phyloP scores from a whole-genome alignment of 2,888 invertebrate genomes.

The Agrilus biguttatus region DNA sequence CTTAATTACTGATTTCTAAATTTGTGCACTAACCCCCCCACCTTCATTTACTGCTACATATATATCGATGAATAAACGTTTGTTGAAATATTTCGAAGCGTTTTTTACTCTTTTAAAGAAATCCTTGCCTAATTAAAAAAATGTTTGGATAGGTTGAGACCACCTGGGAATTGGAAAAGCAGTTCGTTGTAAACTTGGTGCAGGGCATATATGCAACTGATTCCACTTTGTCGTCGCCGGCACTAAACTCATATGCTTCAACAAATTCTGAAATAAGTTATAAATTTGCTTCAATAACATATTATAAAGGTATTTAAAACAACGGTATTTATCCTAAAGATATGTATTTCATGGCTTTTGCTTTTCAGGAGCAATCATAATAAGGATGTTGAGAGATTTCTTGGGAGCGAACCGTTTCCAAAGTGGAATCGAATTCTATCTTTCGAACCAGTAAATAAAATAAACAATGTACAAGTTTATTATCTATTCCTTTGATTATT shows the following conservation, averaged over 20 bases:
- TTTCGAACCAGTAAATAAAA: constrained; percentile 34
- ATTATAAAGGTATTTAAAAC: constrained; percentile 42
- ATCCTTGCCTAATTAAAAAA: too few relatives aligned
- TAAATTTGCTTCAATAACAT: constrained; percentile 53
- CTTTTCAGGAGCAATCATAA: constrained; percentile 24
- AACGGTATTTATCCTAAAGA: background rate
- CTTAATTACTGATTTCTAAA: too few relatives aligned
- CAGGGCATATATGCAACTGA: constrained; percentile 49
- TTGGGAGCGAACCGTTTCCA: constrained; percentile 39
- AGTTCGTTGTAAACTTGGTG: constrained; percentile 55
- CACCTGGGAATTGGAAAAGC: constrained; percentile 48
- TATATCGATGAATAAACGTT: too few relatives aligned
- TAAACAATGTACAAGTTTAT: background rate
- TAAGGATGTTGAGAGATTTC: constrained; percentile 54
- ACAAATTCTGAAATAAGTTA: constrained; percentile 41
- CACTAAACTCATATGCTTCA: constrained; percentile 35
- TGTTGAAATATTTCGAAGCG: too few relatives aligned
- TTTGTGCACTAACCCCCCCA: too few relatives aligned
- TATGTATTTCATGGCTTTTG: background rate
- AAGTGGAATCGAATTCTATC: constrained; percentile 40
- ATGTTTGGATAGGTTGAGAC: constrained; percentile 37
- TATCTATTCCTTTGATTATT: too few relatives aligned
- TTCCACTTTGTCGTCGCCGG: constrained; percentile 39
- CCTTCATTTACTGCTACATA: too few relatives aligned
- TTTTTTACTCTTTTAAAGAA: too few relatives aligned